Evolutionary conservation across 1,140 invertebrate species (phyloP).

Genomic region (Choristoneura fumiferana): DNA sequence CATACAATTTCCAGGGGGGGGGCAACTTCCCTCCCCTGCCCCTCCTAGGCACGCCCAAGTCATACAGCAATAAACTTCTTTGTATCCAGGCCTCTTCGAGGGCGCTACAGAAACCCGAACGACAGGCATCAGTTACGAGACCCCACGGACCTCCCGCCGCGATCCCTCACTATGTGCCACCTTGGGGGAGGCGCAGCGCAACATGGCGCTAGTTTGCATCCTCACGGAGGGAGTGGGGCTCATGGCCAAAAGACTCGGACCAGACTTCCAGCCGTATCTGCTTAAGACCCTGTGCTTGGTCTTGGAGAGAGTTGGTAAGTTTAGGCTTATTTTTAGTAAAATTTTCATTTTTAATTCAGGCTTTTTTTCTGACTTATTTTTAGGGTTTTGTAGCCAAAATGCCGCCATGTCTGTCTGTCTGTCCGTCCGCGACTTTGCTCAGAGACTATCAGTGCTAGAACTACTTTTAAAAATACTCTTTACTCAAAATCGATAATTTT

Average conservation of each 20-base stretch:
- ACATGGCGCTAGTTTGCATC: constrained; percentile 81
- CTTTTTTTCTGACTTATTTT: no score
- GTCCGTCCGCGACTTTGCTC: no score
- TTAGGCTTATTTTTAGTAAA: no score
- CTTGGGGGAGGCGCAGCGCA: constrained; percentile 77
- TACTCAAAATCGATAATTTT: no score
- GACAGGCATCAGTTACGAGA: constrained; percentile 61
- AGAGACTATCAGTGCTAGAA: no score
- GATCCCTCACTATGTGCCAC: constrained; percentile 40
- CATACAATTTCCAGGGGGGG: no score
- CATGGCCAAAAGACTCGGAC: constrained; percentile 73
- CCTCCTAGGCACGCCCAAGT: no score
- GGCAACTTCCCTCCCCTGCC: no score
- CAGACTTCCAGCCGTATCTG: constrained; percentile 78
- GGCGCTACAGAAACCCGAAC: constrained; percentile 62
- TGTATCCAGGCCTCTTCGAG: constrained; percentile 56
- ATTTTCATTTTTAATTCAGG: no score
- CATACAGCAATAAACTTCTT: not conserved
- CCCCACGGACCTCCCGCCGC: constrained; percentile 30
- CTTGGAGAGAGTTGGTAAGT: constrained; percentile 82
- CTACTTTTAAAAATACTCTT: no score
- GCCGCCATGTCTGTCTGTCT: no score
- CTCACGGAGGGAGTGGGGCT: constrained; percentile 82
- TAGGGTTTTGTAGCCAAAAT: no score
- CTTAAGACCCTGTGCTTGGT: constrained; percentile 83